A percentile compares a stretch with the other conserved stretches of the same genome.
Evolutionary conservation across 2,888 invertebrate species (phyloP).

Genomic region (Chorisops tibialis): DNA sequence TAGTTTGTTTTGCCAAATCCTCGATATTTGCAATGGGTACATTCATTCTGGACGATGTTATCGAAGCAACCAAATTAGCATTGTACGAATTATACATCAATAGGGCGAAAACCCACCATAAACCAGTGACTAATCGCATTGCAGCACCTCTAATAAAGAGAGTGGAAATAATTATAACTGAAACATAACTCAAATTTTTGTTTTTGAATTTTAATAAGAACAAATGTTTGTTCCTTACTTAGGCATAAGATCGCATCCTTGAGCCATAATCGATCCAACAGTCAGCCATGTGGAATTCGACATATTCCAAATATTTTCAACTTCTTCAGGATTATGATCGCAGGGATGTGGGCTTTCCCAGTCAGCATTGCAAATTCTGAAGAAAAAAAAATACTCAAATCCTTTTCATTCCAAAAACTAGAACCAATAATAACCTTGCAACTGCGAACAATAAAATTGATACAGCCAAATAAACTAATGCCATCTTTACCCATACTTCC

Average conservation of each 20-base stretch:
- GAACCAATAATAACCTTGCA: slow-evolving; percentile 56
- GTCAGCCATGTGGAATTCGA: slow-evolving; percentile 92
- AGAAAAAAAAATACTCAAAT: slow-evolving; percentile 17
- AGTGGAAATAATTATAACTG: not conserved
- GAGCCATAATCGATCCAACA: slow-evolving; percentile 86
- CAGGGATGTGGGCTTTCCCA: slow-evolving; percentile 94
- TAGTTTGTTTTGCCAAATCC: slow-evolving; percentile 86
- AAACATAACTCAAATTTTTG: too few species aligned
- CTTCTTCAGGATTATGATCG: slow-evolving; percentile 74
- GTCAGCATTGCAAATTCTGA: slow-evolving; percentile 80
- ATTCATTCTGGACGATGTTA: slow-evolving; percentile 85
- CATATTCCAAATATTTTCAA: slow-evolving; percentile 83
- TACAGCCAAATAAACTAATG: slow-evolving; percentile 73
- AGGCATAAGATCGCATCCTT: slow-evolving; percentile 89
- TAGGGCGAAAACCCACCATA: slow-evolving; percentile 92
- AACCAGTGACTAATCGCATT: slow-evolving; percentile 81
- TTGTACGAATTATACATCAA: slow-evolving; percentile 92
- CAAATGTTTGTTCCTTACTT: slow-evolving; percentile 57
- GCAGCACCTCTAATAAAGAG: slow-evolving; percentile 71
- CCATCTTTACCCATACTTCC: slow-evolving; percentile 82
- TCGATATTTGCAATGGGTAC: slow-evolving; percentile 87
- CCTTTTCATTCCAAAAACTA: too few species aligned
- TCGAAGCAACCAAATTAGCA: slow-evolving; percentile 89
- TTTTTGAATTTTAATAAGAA: too few species aligned
- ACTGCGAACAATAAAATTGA: slow-evolving; percentile 73